These are phyloP conservation scores for Rhagophthalmus giganteus DNA, from an alignment of 2,888 invertebrate species.

Conservation along the genomic window DNA sequence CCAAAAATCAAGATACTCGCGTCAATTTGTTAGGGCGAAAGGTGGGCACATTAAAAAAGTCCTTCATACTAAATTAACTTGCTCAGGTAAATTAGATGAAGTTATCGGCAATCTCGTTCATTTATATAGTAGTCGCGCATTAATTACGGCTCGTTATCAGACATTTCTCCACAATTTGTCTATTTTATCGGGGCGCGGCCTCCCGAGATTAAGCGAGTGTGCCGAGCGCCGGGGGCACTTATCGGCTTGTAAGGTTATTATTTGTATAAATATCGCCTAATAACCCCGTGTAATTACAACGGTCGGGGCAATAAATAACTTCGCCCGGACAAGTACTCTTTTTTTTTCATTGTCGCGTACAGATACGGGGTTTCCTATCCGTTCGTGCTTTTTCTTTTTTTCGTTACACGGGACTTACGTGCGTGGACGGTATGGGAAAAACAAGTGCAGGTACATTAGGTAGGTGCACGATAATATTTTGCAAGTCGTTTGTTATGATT, in stretches of 20 bases:
- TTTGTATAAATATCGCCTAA: background rate
- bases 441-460: no score
- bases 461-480: no score
- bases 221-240: constrained; percentile 18
- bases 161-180: constrained; percentile 29
- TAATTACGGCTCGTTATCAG: constrained; percentile 27
- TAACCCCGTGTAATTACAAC: no score
- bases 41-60: constrained; percentile 14
- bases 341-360: no score
- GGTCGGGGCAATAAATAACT: no score
- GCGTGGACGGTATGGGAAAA: no score
- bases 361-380: no score
- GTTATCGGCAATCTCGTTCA: constrained; percentile 23
- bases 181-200: constrained; percentile 22
- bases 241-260: constrained; percentile 15
- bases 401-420: no score
- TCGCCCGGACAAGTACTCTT: no score
- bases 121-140: constrained; percentile 20
- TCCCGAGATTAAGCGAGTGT: constrained; percentile 14
- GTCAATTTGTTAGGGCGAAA: constrained; percentile 7
- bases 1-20: constrained; percentile 11
- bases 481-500: no score
- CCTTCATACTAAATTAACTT: constrained; percentile 20
- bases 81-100: constrained; percentile 25
- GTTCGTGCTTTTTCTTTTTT: no score